Evolutionary conservation across 1,140 invertebrate genomes (phyloP).

Genomic region (Ceratoteleas bidentatus): DNA sequence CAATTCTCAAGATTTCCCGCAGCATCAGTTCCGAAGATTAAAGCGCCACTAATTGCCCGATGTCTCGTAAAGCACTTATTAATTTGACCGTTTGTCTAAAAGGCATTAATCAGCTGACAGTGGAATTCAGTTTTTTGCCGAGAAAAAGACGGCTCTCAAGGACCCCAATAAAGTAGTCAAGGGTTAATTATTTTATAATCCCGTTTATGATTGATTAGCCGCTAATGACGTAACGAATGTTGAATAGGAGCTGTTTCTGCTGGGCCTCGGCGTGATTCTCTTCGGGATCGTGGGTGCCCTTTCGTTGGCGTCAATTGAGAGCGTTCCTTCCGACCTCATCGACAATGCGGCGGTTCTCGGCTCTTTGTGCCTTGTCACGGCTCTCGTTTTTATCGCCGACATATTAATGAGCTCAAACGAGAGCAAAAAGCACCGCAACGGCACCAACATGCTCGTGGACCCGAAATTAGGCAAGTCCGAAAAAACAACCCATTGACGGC

Average conservation of each 20-base stretch:
- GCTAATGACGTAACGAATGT: constrained; percentile 10
- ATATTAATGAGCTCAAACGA: constrained; percentile 74
- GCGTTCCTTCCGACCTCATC: constrained; percentile 84
- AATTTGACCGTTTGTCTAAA: no score
- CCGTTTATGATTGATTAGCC: background rate
- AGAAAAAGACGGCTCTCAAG: no score
- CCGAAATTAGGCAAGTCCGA: constrained; percentile 72
- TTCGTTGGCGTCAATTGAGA: constrained; percentile 86
- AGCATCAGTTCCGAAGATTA: no score
- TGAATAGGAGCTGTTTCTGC: constrained; percentile 83
- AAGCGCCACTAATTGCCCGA: no score
- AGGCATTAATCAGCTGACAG: no score
- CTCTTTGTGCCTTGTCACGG: constrained; percentile 85
- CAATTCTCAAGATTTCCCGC: no score
- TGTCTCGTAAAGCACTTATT: no score
- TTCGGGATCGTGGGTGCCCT: constrained; percentile 86
- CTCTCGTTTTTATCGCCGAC: constrained; percentile 86
- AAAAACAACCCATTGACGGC: background rate
- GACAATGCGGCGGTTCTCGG: constrained; percentile 88
- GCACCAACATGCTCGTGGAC: constrained; percentile 67
- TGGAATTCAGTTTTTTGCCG: no score
- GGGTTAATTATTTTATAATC: background rate
- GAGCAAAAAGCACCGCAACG: constrained; percentile 69
- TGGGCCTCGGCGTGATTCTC: constrained; percentile 85
- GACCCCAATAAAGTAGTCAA: no score